These are phyloP conservation scores for Temnothorax curvispinosus DNA, from an alignment of 1,140 invertebrate species.

Conservation along the genomic window DNA sequence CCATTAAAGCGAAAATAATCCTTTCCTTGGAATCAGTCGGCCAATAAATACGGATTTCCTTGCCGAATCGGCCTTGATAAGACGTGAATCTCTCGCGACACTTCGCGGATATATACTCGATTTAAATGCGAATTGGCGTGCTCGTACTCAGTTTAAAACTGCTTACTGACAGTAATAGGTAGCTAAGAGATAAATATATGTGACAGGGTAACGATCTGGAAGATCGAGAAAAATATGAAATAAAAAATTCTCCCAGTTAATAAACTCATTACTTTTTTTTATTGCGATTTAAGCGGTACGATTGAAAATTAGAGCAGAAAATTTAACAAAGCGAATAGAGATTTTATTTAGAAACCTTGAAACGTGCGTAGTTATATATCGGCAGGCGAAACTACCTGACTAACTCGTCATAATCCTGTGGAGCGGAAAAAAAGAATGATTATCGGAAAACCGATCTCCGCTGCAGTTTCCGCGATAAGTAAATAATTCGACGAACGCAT, in stretches of 20 bases:
- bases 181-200: neutral
- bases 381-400: neutral
- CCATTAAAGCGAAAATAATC: constrained; percentile 12
- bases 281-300: neutral
- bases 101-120: neutral
- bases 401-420: constrained; percentile 2
- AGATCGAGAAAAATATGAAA: neutral
- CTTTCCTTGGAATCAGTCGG: constrained; percentile 23
- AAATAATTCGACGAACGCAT: constrained; percentile 29
- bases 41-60: constrained; percentile 8
- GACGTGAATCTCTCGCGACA: neutral
- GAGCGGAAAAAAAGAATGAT: neutral
- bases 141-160: neutral
- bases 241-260: neutral
- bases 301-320: neutral
- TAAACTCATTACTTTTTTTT: neutral
- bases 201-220: neutral
- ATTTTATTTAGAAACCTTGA: neutral
- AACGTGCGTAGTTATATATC: neutral
- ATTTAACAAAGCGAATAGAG: neutral
- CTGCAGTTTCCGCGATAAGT: constrained; percentile 7
- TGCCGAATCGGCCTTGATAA: constrained; percentile 16
- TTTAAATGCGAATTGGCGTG: neutral
- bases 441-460: constrained; percentile 28
- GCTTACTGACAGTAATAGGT: neutral